Conservation (phyloP, 1,140 invertebrate genomes). For the Cyrtorhinus lividipennis region DNA sequence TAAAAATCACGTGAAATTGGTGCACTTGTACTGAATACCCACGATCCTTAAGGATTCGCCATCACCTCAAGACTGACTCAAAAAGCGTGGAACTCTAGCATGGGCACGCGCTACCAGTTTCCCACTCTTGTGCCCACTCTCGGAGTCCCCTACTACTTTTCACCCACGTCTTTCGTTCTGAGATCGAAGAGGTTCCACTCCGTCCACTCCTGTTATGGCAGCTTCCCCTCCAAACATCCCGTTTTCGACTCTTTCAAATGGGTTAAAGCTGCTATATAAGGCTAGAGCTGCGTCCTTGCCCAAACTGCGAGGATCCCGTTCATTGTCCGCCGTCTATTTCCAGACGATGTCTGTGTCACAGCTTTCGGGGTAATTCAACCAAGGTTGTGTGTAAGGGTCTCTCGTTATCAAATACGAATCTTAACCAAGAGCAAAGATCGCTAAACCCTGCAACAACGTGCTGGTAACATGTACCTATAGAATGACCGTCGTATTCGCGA, state of each 20-base stretch:
- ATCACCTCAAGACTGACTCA: constrained; percentile 6
- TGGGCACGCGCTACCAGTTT: constrained; percentile 10
- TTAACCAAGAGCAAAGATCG: too few relatives aligned
- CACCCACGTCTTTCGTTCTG: background rate
- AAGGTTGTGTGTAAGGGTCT: too few relatives aligned
- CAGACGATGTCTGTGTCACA: too few relatives aligned
- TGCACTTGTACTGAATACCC: too few relatives aligned
- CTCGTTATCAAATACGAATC: too few relatives aligned
- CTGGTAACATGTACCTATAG: background rate
- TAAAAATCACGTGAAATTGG: too few relatives aligned
- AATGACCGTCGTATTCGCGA: background rate
- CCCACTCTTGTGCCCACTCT: constrained; percentile 3
- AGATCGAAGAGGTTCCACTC: background rate
- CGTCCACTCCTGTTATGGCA: constrained; percentile 1
- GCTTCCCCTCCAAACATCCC: constrained; percentile 7
- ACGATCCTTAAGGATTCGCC: too few relatives aligned
- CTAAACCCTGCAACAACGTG: background rate
- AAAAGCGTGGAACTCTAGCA: constrained; percentile 3
- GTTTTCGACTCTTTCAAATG: constrained; percentile 11
- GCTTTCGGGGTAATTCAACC: too few relatives aligned
- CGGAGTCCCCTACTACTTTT: background rate
- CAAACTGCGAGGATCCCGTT: constrained; percentile 1
- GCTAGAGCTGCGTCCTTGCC: constrained; percentile 5
- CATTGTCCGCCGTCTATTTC: background rate
- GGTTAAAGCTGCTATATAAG: constrained; percentile 5